These are phyloP conservation scores for Triops cancriformis DNA, from an alignment of 1,140 invertebrate genomes.

Conservation along the genomic window DNA sequence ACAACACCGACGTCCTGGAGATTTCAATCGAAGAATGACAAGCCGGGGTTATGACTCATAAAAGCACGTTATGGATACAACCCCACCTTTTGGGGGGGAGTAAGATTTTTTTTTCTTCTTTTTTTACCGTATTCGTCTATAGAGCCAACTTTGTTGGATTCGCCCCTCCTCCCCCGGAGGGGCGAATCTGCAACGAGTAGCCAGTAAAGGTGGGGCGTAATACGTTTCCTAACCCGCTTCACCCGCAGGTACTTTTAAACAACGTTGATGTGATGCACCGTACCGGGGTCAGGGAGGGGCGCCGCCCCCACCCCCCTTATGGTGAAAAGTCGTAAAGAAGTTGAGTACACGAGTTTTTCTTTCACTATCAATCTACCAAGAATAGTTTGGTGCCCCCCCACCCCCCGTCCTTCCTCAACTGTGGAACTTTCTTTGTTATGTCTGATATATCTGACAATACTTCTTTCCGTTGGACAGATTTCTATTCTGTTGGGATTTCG, in stretches of 20 bases:
- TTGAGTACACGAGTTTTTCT: not conserved
- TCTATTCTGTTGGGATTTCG: conserved; percentile 52
- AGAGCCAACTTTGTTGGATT: not conserved
- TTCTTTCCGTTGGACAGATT: conserved; percentile 39
- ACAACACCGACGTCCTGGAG: not conserved
- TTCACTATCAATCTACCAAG: not conserved
- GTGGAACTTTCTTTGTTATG: not conserved
- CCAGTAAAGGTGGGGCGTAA: too few relatives aligned
- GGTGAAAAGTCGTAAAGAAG: not conserved
- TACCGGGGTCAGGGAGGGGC: too few relatives aligned
- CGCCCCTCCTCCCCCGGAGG: too few relatives aligned
- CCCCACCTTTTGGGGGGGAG: not conserved
- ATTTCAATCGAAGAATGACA: conserved; percentile 10
- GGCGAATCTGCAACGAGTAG: too few relatives aligned
- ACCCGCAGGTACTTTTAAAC: too few relatives aligned
- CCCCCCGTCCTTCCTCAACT: too few relatives aligned
- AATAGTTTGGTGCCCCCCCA: not conserved
- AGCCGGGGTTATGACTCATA: not conserved
- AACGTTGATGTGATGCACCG: too few relatives aligned
- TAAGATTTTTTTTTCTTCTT: too few relatives aligned
- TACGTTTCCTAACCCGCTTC: too few relatives aligned
- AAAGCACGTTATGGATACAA: not conserved
- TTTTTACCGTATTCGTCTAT: too few relatives aligned
- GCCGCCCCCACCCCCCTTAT: not conserved
- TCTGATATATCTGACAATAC: conserved; percentile 2